These are phyloP conservation scores for Enteromius treurensis DNA, from an alignment of 2,797 vertebrate species.

Conservation along the genomic window DNA sequence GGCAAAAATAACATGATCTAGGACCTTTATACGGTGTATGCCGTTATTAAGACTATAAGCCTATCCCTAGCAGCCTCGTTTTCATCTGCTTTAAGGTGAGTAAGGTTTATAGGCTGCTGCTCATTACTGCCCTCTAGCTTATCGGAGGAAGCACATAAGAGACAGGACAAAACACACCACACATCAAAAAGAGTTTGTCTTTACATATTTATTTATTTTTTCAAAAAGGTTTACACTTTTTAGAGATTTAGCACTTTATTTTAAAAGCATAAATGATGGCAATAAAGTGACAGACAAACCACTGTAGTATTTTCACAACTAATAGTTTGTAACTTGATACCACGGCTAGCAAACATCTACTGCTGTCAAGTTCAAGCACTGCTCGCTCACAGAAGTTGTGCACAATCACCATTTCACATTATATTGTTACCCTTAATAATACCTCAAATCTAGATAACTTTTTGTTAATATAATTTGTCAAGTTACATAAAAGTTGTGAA, in stretches of 20 bases:
- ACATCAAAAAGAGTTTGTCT: conserved; percentile 22
- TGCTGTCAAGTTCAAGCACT: conserved; percentile 59
- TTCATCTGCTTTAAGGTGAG: not conserved
- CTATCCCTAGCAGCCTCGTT: not conserved
- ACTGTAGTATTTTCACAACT: conserved; percentile 74
- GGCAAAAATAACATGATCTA: too few relatives aligned
- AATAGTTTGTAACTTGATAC: conserved; percentile 64
- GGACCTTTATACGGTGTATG: too few relatives aligned
- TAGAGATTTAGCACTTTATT: conserved; percentile 70
- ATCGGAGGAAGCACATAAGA: not conserved
- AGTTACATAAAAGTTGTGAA: conserved; percentile 63
- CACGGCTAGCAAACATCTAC: conserved; percentile 68
- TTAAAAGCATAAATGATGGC: conserved; percentile 76
- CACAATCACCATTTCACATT: conserved; percentile 62
- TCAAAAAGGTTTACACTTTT: conserved; percentile 54
- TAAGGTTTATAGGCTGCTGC: not conserved
- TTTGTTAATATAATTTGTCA: conserved; percentile 64
- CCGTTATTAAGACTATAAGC: too few relatives aligned
- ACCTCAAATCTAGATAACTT: conserved; percentile 67
- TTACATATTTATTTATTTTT: conserved; percentile 26
- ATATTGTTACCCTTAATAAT: conserved; percentile 58
- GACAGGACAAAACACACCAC: conserved; percentile 36
- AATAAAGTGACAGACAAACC: conserved; percentile 75
- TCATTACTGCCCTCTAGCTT: conserved; percentile 1
- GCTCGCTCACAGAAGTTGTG: conserved; percentile 58